Conservation (phyloP, 1,140 invertebrate species). For the Sycobia sp. region DNA sequence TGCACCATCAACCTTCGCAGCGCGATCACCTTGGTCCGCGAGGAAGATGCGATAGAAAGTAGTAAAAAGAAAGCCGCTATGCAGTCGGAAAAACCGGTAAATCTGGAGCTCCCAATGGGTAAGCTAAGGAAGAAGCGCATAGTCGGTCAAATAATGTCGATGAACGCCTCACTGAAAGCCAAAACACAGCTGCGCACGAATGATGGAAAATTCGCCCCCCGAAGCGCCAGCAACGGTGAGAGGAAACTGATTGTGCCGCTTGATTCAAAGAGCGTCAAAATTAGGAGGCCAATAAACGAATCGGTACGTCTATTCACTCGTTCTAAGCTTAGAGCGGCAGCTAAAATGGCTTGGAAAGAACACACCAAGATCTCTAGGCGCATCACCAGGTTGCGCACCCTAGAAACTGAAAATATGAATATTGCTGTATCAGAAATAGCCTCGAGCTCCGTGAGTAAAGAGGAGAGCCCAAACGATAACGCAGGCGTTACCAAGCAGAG, state of each 20-base stretch:
- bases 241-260: neutral
- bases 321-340: slow-evolving; percentile 12
- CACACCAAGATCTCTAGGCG: slow-evolving; percentile 9
- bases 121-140: slow-evolving; percentile 30
- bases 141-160: slow-evolving; percentile 38
- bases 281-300: slow-evolving; percentile 30
- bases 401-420: neutral
- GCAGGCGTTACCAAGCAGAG: neutral
- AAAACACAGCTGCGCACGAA: slow-evolving; percentile 47
- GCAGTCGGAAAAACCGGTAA: no score
- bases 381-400: slow-evolving; percentile 7
- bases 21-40: neutral
- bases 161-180: slow-evolving; percentile 47
- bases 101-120: no score
- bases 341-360: slow-evolving; percentile 24
- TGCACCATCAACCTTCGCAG: neutral
- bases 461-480: neutral
- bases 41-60: no score
- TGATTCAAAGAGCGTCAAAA: slow-evolving; percentile 21
- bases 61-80: no score
- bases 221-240: neutral
- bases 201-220: slow-evolving; percentile 47
- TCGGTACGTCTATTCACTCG: slow-evolving; percentile 4
- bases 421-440: neutral
- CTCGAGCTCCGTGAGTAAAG: neutral